phyloP scores from a whole-genome alignment of 2,113 vertebrate species.

The Trichomycterus rosablanca region DNA sequence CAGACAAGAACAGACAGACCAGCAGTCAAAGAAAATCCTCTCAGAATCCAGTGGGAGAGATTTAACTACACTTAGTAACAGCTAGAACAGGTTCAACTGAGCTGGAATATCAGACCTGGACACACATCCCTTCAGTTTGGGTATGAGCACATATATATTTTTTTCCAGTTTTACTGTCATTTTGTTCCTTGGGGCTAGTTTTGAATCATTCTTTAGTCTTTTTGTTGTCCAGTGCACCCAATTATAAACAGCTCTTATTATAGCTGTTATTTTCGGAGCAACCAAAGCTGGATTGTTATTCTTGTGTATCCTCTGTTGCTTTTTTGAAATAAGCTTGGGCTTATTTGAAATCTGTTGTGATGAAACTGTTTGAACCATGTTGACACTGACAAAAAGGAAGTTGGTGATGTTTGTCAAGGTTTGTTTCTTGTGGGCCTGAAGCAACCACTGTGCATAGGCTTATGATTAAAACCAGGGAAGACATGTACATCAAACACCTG shows the following conservation, averaged over 20 bases:
- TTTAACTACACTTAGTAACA: constrained; percentile 44
- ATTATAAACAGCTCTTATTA: not conserved
- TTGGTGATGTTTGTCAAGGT: no score
- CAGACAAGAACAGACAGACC: constrained; percentile 50
- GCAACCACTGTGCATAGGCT: no score
- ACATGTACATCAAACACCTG: no score
- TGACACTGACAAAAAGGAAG: no score
- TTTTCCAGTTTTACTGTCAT: no score
- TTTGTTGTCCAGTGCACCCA: not conserved
- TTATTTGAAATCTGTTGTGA: no score
- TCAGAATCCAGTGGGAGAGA: constrained; percentile 44
- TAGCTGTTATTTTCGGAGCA: not conserved
- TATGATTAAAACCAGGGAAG: no score
- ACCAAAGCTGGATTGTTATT: not conserved
- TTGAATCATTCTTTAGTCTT: not conserved
- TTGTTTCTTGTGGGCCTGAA: no score
- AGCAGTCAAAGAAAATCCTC: constrained; percentile 44
- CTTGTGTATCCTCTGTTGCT: not conserved
- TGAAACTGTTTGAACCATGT: no score
- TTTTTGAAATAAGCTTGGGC: no score
- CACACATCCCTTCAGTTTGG: constrained; percentile 45
- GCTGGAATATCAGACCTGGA: constrained; percentile 43
- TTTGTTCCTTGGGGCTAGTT: not conserved
- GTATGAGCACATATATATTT: constrained; percentile 43
- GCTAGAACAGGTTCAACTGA: constrained; percentile 49